Conservation (phyloP, 2,113 vertebrate species). For the Peucedramus taeniatus region DNA sequence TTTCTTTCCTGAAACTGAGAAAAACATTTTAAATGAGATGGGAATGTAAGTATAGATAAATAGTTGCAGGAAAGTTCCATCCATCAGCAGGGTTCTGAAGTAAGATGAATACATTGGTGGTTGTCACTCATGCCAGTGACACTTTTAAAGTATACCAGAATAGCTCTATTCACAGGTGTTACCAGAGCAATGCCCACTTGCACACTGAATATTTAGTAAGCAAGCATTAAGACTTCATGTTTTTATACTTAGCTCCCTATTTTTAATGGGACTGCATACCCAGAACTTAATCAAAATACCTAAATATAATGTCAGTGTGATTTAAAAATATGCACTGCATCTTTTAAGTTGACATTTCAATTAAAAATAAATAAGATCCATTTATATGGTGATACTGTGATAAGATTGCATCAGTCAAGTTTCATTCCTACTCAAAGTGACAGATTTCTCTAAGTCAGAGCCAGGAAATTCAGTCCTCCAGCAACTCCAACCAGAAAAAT, state of each 20-base stretch:
- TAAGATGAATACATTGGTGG: background rate
- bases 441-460: background rate
- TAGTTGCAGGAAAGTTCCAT: background rate
- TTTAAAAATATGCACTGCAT: background rate
- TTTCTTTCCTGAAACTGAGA: background rate
- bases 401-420: background rate
- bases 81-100: conserved; percentile 2
- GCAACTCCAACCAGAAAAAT: background rate
- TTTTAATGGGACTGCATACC: background rate
- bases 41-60: conserved; percentile 3
- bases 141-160: conserved; percentile 32
- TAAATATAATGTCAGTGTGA: conserved; percentile 8
- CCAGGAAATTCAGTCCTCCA: background rate
- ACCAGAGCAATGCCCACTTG: background rate
- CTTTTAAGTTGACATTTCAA: background rate
- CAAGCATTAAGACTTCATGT: conserved; percentile 15
- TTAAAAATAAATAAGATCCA: background rate
- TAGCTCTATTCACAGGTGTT: conserved; percentile 6
- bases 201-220: conserved; percentile 52
- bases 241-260: background rate
- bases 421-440: conserved; percentile 4
- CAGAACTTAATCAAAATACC: conserved; percentile 22
- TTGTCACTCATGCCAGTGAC: conserved; percentile 42
- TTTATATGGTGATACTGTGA: background rate
- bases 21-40: background rate